Evolutionary conservation across 2,888 invertebrate genomes (phyloP).

Genomic region (Poecilobothrus nobilitatus): DNA sequence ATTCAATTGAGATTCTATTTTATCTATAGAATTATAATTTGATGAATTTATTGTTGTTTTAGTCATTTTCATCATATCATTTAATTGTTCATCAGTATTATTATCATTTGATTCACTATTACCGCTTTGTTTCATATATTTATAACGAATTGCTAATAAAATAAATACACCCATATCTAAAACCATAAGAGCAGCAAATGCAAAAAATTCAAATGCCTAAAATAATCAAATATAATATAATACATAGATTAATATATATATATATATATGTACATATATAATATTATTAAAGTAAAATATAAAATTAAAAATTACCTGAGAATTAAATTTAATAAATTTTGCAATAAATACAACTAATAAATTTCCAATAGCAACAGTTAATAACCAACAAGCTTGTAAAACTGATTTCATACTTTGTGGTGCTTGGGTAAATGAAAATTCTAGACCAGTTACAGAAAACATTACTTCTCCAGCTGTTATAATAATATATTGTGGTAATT

Average conservation of each 20-base stretch:
- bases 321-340: conserved; percentile 34
- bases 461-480: conserved; percentile 91
- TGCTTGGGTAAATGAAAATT: conserved; percentile 93
- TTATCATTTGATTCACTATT: not conserved
- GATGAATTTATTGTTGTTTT: not conserved
- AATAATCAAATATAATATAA: conserved; percentile 35
- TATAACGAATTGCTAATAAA: conserved; percentile 70
- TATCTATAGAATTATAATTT: conserved; percentile 6
- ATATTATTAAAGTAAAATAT: not conserved
- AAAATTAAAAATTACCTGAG: conserved; percentile 29
- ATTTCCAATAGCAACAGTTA: conserved; percentile 91
- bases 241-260: not conserved
- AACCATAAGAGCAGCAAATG: conserved; percentile 80
- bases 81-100: not conserved
- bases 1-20: conserved; percentile 13
- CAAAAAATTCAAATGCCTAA: conserved; percentile 76
- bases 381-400: conserved; percentile 81
- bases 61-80: not conserved
- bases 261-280: not conserved
- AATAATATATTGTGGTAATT: conserved; percentile 85
- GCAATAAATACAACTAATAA: conserved; percentile 71
- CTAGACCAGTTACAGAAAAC: conserved; percentile 91
- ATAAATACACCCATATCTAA: conserved; percentile 75
- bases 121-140: conserved; percentile 47
- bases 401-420: conserved; percentile 91